These are phyloP conservation scores for Helleia helle DNA, from an alignment of 2,888 invertebrate species.

Conservation along the genomic window DNA sequence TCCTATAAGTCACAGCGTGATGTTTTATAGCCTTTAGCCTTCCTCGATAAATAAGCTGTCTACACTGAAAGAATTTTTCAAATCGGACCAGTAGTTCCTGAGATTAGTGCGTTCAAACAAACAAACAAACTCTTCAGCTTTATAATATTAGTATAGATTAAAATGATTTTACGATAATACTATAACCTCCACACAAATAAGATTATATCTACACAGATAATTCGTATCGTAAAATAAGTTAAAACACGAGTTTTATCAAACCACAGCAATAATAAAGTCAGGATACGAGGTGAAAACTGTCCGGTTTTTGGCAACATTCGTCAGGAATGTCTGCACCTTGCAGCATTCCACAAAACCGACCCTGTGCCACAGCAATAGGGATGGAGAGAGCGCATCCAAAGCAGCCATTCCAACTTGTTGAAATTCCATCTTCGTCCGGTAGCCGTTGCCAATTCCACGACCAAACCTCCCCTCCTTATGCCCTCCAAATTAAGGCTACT, in stretches of 20 bases:
- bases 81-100: too few species aligned
- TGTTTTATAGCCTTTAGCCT: too few species aligned
- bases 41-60: too few species aligned
- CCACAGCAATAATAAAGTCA: slow-evolving; percentile 54
- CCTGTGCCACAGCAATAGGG: slow-evolving; percentile 26
- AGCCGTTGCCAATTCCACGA: slow-evolving; percentile 48
- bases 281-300: slow-evolving; percentile 63
- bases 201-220: not conserved
- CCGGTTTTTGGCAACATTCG: slow-evolving; percentile 68
- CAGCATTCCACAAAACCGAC: not conserved
- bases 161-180: too few species aligned
- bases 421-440: slow-evolving; percentile 64
- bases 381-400: slow-evolving; percentile 28
- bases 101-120: too few species aligned
- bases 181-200: too few species aligned
- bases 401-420: slow-evolving; percentile 63
- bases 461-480: slow-evolving; percentile 34
- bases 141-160: too few species aligned
- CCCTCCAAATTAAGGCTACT: slow-evolving; percentile 32
- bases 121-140: too few species aligned
- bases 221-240: not conserved
- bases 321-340: slow-evolving; percentile 56
- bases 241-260: slow-evolving; percentile 20
- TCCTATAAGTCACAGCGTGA: too few species aligned
- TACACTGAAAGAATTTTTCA: too few species aligned